Conservation (phyloP, 2,888 invertebrate genomes). For the Campoplex capitator region DNA sequence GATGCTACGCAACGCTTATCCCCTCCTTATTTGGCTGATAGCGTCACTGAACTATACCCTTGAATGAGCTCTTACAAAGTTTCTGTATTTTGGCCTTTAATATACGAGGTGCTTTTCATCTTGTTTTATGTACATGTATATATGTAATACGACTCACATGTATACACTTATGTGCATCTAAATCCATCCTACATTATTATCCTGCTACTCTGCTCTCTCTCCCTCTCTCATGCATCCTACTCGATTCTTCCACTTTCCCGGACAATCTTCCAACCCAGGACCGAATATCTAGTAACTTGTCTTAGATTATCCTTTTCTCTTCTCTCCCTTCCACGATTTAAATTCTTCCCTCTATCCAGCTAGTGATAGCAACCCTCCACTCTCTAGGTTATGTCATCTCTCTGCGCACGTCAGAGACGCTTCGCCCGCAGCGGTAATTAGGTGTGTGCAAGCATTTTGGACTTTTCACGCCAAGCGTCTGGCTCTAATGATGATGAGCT, state of each 20-base stretch:
- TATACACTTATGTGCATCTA: background rate
- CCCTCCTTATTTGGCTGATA: background rate
- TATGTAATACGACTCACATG: background rate
- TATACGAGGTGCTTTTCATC: slow-evolving; percentile 13
- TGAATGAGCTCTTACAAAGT: slow-evolving; percentile 71
- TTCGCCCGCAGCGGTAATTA: slow-evolving; percentile 75
- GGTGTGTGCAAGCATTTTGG: slow-evolving; percentile 69
- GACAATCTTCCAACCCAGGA: slow-evolving; percentile 2
- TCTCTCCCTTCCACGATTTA: slow-evolving; percentile 32
- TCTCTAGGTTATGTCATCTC: slow-evolving; percentile 75
- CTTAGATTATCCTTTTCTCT: background rate
- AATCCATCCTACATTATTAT: background rate
- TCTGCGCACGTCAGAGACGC: slow-evolving; percentile 74
- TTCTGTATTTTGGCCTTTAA: slow-evolving; percentile 29
- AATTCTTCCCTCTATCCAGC: slow-evolving; percentile 34
- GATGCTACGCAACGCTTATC: slow-evolving; percentile 18
- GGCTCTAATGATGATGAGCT: slow-evolving; percentile 80
- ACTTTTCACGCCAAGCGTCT: slow-evolving; percentile 40
- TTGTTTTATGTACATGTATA: background rate
- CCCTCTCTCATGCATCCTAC: background rate
- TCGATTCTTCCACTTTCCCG: slow-evolving; percentile 10
- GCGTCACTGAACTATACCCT: slow-evolving; percentile 62
- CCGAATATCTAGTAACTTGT: slow-evolving; percentile 32
- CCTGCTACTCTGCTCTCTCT: background rate
- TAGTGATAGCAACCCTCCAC: slow-evolving; percentile 16